phyloP scores from a whole-genome alignment of 2,113 vertebrate genomes.

The Mesocricetus auratus region DNA sequence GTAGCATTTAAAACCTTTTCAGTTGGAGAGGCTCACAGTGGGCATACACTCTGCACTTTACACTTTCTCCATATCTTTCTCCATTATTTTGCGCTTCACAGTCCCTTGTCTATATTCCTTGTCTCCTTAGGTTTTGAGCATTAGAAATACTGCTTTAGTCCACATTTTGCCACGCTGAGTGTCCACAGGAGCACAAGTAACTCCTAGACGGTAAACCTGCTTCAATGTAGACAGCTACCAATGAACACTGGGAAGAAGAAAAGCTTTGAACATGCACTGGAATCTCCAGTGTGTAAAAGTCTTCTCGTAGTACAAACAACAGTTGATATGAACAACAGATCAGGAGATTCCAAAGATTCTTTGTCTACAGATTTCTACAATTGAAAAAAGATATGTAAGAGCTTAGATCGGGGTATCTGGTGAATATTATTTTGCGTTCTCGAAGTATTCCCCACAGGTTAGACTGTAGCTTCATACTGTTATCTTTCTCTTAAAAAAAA shows the following conservation, averaged over 20 bases:
- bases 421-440: background rate
- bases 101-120: background rate
- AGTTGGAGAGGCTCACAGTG: conserved; percentile 10
- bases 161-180: background rate
- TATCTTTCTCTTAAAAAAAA: background rate
- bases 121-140: background rate
- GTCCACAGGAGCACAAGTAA: background rate
- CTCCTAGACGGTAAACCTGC: background rate
- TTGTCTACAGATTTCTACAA: background rate
- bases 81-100: conserved; percentile 29
- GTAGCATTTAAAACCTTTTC: conserved; percentile 49
- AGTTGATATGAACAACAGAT: background rate
- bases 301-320: background rate
- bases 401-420: background rate
- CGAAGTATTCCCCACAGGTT: background rate
- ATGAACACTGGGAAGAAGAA: background rate
- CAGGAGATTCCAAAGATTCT: background rate
- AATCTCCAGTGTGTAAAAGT: background rate
- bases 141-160: background rate
- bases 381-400: background rate
- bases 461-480: fast-evolving
- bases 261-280: too few relatives aligned
- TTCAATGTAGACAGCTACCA: background rate
- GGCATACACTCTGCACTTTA: background rate
- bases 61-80: background rate